Base-by-base conservation (phyloP, 2,113 vertebrate genomes). In the Gasterosteus nipponicus region DNA sequence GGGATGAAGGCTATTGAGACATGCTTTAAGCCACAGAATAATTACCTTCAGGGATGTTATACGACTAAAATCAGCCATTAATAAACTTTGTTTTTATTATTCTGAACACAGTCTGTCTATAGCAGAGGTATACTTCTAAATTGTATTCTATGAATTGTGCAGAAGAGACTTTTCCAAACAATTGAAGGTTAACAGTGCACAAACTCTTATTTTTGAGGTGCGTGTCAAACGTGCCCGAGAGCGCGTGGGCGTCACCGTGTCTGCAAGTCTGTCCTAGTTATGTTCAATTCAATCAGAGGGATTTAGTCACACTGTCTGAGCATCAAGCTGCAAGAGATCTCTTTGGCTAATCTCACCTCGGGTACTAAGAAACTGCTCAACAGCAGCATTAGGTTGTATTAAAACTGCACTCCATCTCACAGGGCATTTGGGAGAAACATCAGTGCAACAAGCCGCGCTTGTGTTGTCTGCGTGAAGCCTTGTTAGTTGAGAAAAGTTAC, bases 241-340 rank as follows among this genome's bases (percentile, higher is more conserved):
- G 35, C 1, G 9, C 62, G 38, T 57, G 38, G 81, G 71, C 78
- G 67, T 19, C 73, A 31, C 54, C 16, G 11, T 53, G 69, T 66
- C 47, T 38, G 57, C 57, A 64, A 76, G 85, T 85, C 86, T 91
- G 92, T 65, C 91, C 93, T 81, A 93, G 80, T 90, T 93, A 88
- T 93, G 92, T 92, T 93, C 87, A 88, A 39, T 89, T 90, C 73
- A 93, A 92, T 94, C 89, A 92, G 75, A 84, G 80, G 88, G 91
- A 92, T 92, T 91, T 88, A 82, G 51, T 87, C 64, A 39, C 77
- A 64, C 35, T 62, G 87, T 89, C 90, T 91, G 86, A 92, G 83
- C 87, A 73, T 84, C 81, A 80, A 73, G 82, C 86, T 87, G 67
- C 57, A 54, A 64, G 75, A 88, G 69, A 79, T 80, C 80, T 84